phyloP scores from a whole-genome alignment of 2,113 vertebrate species.

The Lepisosteus osseus region DNA sequence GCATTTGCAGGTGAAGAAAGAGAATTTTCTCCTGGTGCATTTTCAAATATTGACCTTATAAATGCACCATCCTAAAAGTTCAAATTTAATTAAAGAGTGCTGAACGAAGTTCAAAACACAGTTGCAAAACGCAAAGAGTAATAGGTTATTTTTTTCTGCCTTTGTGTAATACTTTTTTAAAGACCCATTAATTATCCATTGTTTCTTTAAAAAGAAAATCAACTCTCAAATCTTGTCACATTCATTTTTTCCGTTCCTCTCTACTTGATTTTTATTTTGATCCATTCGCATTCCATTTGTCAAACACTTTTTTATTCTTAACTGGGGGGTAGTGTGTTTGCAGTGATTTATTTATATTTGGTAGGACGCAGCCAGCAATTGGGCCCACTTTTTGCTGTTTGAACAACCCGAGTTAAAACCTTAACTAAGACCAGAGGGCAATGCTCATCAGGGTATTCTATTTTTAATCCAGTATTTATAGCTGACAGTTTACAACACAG shows the following conservation, averaged over 20 bases:
- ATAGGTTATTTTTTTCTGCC: background rate
- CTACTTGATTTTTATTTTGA: slow-evolving; percentile 1
- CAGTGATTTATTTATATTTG: slow-evolving; percentile 19
- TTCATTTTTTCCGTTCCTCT: background rate
- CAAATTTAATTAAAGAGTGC: slow-evolving; percentile 5
- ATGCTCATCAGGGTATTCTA: slow-evolving; percentile 1
- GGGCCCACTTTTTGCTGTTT: background rate
- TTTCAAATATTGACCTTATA: slow-evolving; percentile 31
- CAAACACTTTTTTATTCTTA: background rate
- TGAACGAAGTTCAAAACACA: background rate
- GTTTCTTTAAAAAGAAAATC: background rate
- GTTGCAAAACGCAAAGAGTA: background rate
- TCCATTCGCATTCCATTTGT: slow-evolving; percentile 10
- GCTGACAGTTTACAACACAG: slow-evolving; percentile 1
- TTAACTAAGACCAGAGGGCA: slow-evolving; percentile 14
- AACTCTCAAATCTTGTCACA: background rate
- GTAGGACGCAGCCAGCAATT: background rate
- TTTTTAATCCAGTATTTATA: slow-evolving; percentile 22
- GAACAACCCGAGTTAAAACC: slow-evolving; percentile 12
- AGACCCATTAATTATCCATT: background rate
- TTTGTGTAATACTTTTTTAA: background rate
- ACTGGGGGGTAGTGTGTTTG: slow-evolving; percentile 4
- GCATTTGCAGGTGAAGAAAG: slow-evolving; percentile 18
- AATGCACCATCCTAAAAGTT: slow-evolving; percentile 4
- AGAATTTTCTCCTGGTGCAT: slow-evolving; percentile 13